A percentile compares a stretch with the other conserved stretches of the same genome.
phyloP scores from a whole-genome alignment of 2,797 vertebrate genomes.

The Lithobates pipiens region DNA sequence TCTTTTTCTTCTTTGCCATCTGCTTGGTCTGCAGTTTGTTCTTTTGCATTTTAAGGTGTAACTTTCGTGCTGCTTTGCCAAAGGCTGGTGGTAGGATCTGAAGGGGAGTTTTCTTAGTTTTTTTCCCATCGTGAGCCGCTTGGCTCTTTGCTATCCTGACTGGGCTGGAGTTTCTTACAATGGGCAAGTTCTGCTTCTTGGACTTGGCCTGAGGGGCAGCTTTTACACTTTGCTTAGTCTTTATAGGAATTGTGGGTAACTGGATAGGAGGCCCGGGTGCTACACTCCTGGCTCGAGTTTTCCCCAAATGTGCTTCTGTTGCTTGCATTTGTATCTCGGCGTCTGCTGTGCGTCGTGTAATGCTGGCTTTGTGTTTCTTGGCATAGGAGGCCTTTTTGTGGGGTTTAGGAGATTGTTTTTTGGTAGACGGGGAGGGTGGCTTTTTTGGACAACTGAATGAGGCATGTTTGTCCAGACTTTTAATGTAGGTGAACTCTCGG shows the following conservation, averaged over 20 bases:
- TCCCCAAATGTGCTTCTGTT: slow-evolving; percentile 81
- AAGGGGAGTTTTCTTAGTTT: slow-evolving; percentile 72
- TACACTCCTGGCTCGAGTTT: slow-evolving; percentile 89
- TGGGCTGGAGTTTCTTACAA: slow-evolving; percentile 77
- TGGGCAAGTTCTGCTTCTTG: slow-evolving; percentile 74
- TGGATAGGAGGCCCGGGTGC: slow-evolving; percentile 71
- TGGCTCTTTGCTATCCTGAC: slow-evolving; percentile 77
- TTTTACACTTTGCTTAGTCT: slow-evolving; percentile 73
- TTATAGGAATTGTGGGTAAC: slow-evolving; percentile 73
- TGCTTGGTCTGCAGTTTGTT: slow-evolving; percentile 82
- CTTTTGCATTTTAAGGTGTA: slow-evolving; percentile 81
- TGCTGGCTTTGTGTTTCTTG: slow-evolving; percentile 76
- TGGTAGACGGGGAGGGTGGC: slow-evolving; percentile 80
- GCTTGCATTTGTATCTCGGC: slow-evolving; percentile 82
- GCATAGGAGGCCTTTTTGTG: slow-evolving; percentile 75
- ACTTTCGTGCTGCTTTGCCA: slow-evolving; percentile 75
- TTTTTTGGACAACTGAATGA: slow-evolving; percentile 93
- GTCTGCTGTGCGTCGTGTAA: slow-evolving; percentile 82
- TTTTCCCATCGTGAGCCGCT: slow-evolving; percentile 71
- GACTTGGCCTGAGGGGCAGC: slow-evolving; percentile 73
- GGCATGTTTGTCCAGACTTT: slow-evolving; percentile 92
- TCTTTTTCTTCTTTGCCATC: slow-evolving; percentile 80
- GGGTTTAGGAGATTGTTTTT: slow-evolving; percentile 80
- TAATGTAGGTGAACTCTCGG: slow-evolving; percentile 92
- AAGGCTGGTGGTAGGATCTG: slow-evolving; percentile 70